A percentile compares a stretch with the other conserved stretches of the same genome.
These are phyloP conservation scores for Leptosomus discolor DNA, from an alignment of 2,113 vertebrate genomes.

Conservation along the genomic window DNA sequence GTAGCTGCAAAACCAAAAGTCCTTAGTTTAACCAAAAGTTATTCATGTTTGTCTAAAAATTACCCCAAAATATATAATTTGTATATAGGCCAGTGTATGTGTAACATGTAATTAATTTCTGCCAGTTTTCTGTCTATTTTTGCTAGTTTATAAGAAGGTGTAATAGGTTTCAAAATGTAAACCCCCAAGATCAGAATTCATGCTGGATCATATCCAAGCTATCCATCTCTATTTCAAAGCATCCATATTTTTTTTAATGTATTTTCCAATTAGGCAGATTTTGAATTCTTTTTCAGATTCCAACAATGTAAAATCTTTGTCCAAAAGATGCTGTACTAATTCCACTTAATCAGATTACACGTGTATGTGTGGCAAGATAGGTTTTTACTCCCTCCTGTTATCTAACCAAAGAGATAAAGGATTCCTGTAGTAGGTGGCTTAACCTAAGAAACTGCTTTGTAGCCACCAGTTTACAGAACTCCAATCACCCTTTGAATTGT, in stretches of 20 bases:
- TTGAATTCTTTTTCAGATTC: not conserved
- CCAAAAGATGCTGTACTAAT: not conserved
- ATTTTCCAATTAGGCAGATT: not conserved
- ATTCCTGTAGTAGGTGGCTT: not conserved
- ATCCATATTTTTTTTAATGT: not conserved
- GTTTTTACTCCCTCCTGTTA: not conserved
- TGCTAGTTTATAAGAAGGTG: not conserved
- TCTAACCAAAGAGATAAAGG: not conserved
- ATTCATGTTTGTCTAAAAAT: not conserved
- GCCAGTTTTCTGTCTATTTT: not conserved
- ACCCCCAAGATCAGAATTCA: not conserved
- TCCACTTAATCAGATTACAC: not conserved
- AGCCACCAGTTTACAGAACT: not conserved
- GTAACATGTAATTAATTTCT: accelerated
- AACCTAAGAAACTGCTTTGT: not conserved
- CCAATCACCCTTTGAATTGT: not conserved
- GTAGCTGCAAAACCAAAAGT: not conserved
- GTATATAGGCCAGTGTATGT: not conserved
- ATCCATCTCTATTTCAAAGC: not conserved
- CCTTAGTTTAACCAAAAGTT: not conserved
- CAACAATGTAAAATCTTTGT: not conserved
- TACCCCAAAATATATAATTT: not conserved
- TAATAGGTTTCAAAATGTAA: not conserved
- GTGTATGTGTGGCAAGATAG: not conserved
- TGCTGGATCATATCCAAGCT: not conserved